These are phyloP conservation scores for Ormyrus thymus DNA, from an alignment of 2,888 invertebrate genomes.

Conservation along the genomic window DNA sequence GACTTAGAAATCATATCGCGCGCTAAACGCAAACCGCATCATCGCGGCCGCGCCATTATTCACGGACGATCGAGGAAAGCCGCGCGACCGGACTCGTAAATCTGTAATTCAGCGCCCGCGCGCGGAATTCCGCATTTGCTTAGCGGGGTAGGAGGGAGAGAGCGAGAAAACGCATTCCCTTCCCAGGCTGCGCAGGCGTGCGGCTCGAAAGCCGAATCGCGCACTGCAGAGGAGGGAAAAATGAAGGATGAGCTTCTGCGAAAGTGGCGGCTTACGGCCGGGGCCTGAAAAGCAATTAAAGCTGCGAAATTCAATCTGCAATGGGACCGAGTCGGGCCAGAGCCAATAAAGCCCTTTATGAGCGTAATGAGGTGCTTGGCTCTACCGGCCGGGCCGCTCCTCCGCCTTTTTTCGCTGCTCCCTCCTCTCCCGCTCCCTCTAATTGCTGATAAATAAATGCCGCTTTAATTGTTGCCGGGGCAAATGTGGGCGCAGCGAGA, in stretches of 20 bases:
- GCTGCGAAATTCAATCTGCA: conserved; percentile 56
- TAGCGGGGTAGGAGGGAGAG: not conserved
- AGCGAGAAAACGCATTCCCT: conserved; percentile 35
- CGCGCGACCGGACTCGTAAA: conserved; percentile 21
- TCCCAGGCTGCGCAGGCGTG: conserved; percentile 15
- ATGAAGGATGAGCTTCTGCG: conserved; percentile 31
- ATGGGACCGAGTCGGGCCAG: conserved; percentile 9
- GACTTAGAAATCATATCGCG: conserved; percentile 1
- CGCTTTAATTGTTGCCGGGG: conserved; percentile 47
- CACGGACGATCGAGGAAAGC: conserved; percentile 14
- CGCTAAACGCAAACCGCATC: conserved; percentile 4
- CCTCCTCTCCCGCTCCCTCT: conserved; percentile 13
- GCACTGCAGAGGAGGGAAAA: not conserved
- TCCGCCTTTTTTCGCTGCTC: not conserved
- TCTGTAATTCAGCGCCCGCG: conserved; percentile 31
- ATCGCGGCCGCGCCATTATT: not conserved
- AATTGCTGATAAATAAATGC: conserved; percentile 56
- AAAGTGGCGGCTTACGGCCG: not conserved
- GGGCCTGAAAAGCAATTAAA: conserved; percentile 54
- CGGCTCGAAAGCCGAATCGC: conserved; percentile 22
- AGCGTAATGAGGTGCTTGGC: conserved; percentile 39
- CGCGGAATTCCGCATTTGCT: conserved; percentile 8
- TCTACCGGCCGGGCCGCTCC: conserved; percentile 19
- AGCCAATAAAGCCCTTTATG: conserved; percentile 50
- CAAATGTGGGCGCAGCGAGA: conserved; percentile 49